phyloP scores from a whole-genome alignment of 2,797 vertebrate genomes.

The Vespertilio murinus region DNA sequence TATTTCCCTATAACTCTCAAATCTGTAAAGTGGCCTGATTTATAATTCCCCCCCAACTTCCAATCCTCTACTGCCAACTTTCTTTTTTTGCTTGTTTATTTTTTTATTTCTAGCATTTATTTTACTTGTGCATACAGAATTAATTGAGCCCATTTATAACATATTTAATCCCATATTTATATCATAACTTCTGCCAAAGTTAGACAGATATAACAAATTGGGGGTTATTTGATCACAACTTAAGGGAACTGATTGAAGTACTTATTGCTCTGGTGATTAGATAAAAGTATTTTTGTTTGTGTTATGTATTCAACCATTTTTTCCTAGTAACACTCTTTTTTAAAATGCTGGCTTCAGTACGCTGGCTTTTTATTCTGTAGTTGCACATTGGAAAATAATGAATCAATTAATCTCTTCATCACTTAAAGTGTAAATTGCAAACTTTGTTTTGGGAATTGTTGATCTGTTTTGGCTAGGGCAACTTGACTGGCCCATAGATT shows the following conservation, averaged over 20 bases:
- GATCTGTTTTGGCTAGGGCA: background rate
- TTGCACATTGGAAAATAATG: background rate
- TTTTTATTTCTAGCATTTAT: constrained; percentile 5
- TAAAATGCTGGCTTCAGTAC: background rate
- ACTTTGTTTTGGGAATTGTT: constrained; percentile 18
- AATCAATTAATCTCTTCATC: background rate
- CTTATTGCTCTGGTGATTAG: background rate
- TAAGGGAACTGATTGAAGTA: background rate
- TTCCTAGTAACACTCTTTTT: background rate
- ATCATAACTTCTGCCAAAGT: background rate
- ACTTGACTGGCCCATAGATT: background rate
- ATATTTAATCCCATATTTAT: constrained; percentile 17
- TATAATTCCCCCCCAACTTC: background rate
- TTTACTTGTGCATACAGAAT: background rate
- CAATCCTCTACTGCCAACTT: background rate
- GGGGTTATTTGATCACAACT: background rate
- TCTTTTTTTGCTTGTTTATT: background rate
- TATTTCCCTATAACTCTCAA: background rate
- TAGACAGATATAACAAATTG: background rate
- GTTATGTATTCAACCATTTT: background rate
- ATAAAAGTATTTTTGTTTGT: background rate
- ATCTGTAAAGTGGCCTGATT: background rate
- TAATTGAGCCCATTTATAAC: background rate
- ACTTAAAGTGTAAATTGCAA: background rate
- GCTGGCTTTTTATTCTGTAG: background rate